These are phyloP conservation scores for Drosophila mimica DNA, from an alignment of 2,888 invertebrate species.

Conservation along the genomic window DNA sequence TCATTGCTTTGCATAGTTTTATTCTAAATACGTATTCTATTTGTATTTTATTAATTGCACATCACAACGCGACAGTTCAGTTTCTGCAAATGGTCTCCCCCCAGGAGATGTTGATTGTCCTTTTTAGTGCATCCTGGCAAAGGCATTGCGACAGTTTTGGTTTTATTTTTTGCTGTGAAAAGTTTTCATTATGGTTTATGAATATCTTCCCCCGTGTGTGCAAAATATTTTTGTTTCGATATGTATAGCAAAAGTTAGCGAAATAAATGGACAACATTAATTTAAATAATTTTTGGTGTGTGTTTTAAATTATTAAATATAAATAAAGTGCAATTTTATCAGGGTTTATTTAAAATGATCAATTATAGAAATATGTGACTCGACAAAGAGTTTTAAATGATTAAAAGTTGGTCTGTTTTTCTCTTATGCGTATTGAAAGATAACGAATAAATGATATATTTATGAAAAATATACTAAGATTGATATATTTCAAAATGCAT, in stretches of 20 bases:
- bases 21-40: constrained; percentile 18
- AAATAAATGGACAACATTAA: not conserved
- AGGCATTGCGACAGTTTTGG: constrained; percentile 27
- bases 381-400: not conserved
- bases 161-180: constrained; percentile 9
- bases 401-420: not conserved
- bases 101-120: constrained; percentile 15
- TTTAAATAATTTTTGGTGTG: not conserved
- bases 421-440: not conserved
- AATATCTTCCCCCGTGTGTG: constrained; percentile 11
- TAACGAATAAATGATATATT: not conserved
- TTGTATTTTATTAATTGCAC: constrained; percentile 53
- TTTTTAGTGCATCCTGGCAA: constrained; percentile 7
- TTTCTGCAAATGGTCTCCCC: constrained; percentile 5
- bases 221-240: not conserved
- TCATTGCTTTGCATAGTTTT: constrained; percentile 20
- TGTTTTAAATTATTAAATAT: not conserved
- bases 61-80: constrained; percentile 13
- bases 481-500: not conserved
- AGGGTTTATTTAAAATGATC: no score
- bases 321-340: not conserved
- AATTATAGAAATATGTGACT: not conserved
- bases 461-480: not conserved
- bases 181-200: constrained; percentile 33
- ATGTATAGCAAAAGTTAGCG: not conserved